phyloP scores from a whole-genome alignment of 2,797 vertebrate genomes.

The Catharus ustulatus region DNA sequence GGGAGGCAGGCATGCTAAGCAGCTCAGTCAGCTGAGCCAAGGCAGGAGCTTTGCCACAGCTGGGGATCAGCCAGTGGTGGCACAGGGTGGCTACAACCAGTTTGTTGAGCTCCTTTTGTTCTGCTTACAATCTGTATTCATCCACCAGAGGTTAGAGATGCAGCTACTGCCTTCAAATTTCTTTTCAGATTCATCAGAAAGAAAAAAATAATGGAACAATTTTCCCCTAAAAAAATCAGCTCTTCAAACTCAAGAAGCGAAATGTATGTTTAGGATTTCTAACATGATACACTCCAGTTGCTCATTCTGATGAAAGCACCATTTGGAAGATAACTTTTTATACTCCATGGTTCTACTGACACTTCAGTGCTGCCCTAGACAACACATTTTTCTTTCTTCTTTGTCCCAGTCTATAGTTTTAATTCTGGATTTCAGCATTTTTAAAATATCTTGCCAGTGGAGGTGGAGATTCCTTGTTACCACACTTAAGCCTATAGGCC shows the following conservation, averaged over 20 bases:
- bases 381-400: background rate
- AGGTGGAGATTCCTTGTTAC: background rate
- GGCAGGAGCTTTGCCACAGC: background rate
- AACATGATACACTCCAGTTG: background rate
- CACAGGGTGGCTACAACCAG: background rate
- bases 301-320: background rate
- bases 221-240: background rate
- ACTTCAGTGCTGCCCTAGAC: background rate
- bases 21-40: background rate
- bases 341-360: background rate
- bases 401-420: background rate
- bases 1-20: background rate
- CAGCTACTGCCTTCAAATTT: background rate
- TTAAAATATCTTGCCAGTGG: background rate
- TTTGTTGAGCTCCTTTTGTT: background rate
- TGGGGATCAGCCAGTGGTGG: background rate
- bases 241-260: background rate
- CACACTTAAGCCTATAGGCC: background rate
- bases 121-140: background rate
- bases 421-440: background rate
- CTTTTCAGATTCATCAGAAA: background rate
- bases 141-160: background rate
- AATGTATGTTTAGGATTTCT: background rate
- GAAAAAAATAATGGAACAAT: background rate
- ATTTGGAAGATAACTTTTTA: background rate